These are phyloP conservation scores for Andrena dorsata DNA, from an alignment of 2,888 invertebrate species.

Conservation along the genomic window DNA sequence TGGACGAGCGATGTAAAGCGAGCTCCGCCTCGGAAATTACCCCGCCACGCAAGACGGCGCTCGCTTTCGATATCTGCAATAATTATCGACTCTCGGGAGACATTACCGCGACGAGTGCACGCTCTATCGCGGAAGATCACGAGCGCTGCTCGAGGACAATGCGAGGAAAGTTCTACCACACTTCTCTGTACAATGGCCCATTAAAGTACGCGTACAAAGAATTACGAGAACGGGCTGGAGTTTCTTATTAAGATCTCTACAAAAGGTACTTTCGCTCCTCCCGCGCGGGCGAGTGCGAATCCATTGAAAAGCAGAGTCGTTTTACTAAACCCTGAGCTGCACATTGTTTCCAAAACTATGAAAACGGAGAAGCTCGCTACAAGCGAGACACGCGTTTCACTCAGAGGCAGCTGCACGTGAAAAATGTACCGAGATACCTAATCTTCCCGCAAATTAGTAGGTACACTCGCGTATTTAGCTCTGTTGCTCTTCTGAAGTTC, in stretches of 20 bases:
- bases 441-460: too few relatives aligned
- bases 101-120: slow-evolving; percentile 16
- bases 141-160: slow-evolving; percentile 17
- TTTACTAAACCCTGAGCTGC: not conserved
- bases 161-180: not conserved
- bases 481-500: too few relatives aligned
- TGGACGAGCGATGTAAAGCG: not conserved
- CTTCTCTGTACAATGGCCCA: slow-evolving; percentile 3
- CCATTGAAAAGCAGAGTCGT: slow-evolving; percentile 22
- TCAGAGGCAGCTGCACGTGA: too few relatives aligned
- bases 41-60: slow-evolving; percentile 8
- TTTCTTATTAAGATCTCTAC: slow-evolving; percentile 15
- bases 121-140: slow-evolving; percentile 12
- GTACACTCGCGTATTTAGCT: too few relatives aligned
- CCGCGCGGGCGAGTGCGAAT: not conserved
- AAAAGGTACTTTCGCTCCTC: slow-evolving; percentile 16
- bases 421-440: too few relatives aligned
- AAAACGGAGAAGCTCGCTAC: not conserved
- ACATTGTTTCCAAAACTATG: not conserved
- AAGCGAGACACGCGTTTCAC: not conserved
- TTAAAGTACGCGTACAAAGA: not conserved
- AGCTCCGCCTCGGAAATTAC: slow-evolving; percentile 52
- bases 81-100: slow-evolving; percentile 34
- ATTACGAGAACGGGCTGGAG: not conserved
- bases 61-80: slow-evolving; percentile 19